Percentiles rank a stretch among this genome's conserved stretches.
These are phyloP conservation scores for Paraescarpia echinospica DNA, from an alignment of 1,140 invertebrate species.

Conservation along the genomic window DNA sequence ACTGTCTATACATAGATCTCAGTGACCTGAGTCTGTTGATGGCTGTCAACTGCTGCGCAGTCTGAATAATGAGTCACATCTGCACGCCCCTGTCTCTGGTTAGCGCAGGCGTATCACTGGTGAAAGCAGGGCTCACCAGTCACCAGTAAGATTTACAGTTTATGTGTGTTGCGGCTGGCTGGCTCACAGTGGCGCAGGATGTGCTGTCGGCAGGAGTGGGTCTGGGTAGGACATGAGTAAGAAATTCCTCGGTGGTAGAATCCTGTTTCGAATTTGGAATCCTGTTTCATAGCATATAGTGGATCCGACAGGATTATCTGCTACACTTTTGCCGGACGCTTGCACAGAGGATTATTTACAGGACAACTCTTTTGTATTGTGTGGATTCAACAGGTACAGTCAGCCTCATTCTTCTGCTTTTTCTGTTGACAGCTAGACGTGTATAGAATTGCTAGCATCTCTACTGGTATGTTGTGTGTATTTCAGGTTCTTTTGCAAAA, in stretches of 20 bases:
- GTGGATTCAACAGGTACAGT: not conserved
- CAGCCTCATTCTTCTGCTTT: not conserved
- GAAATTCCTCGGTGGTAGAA: not conserved
- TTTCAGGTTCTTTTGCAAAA: not conserved
- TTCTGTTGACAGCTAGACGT: not conserved
- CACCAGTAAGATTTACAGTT: slow-evolving; percentile 1
- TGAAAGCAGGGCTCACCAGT: not conserved
- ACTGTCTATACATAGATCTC: not conserved
- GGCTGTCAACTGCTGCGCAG: not conserved
- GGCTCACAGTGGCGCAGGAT: not conserved
- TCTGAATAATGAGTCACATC: not conserved
- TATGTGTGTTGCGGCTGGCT: not conserved
- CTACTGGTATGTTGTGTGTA: not conserved
- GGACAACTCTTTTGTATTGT: not conserved
- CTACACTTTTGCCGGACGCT: not conserved
- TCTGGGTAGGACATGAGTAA: not conserved
- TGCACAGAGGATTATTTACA: not conserved
- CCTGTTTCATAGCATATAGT: not conserved
- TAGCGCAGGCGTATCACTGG: not conserved
- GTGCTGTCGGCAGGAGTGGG: not conserved
- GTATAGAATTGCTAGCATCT: not conserved
- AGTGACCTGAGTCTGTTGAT: not conserved
- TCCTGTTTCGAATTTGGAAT: not conserved
- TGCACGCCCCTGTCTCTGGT: not conserved
- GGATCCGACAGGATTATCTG: not conserved